phyloP scores from a whole-genome alignment of 37 sponge, comb jelly and placozoan genomes.

The Halisarca cf. caerulea region DNA sequence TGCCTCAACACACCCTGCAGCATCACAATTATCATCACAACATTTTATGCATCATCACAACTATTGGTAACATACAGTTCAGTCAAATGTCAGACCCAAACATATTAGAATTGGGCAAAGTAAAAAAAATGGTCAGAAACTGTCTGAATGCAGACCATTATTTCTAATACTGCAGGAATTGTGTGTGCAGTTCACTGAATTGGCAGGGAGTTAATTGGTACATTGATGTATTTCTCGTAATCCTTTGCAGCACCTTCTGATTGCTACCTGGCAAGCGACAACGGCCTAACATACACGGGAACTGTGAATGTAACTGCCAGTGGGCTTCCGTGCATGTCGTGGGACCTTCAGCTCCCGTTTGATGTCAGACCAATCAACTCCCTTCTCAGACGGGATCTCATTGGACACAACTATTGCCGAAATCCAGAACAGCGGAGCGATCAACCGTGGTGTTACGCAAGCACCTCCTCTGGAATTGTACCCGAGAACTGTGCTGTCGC shows the following conservation, averaged over 20 bases:
- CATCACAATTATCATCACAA: too few species aligned
- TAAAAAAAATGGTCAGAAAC: too few species aligned
- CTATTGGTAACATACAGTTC: too few species aligned
- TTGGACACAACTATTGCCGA: slow-evolving; percentile 61
- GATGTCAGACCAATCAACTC: slow-evolving; percentile 52
- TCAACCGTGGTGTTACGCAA: slow-evolving; percentile 71
- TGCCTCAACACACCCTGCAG: too few species aligned
- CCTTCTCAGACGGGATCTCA: slow-evolving; percentile 1
- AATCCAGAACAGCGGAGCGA: slow-evolving; percentile 68
- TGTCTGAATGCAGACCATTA: too few species aligned
- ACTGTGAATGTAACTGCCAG: slow-evolving; percentile 2
- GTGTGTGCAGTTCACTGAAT: too few species aligned
- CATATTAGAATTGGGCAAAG: too few species aligned
- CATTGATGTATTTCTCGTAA: neutral
- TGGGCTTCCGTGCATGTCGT: slow-evolving; percentile 40
- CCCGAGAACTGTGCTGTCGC: slow-evolving; percentile 64
- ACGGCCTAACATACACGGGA: slow-evolving; percentile 43
- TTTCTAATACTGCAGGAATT: too few species aligned
- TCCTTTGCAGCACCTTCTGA: neutral
- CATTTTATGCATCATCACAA: too few species aligned
- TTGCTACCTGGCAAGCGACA: slow-evolving; percentile 39
- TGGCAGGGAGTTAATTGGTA: too few species aligned
- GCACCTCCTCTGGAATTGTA: neutral
- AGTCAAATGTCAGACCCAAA: too few species aligned
- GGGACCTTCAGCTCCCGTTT: slow-evolving; percentile 23